Base-by-base conservation (phyloP, 2,113 vertebrate species). In the Parotia lawesii region DNA sequence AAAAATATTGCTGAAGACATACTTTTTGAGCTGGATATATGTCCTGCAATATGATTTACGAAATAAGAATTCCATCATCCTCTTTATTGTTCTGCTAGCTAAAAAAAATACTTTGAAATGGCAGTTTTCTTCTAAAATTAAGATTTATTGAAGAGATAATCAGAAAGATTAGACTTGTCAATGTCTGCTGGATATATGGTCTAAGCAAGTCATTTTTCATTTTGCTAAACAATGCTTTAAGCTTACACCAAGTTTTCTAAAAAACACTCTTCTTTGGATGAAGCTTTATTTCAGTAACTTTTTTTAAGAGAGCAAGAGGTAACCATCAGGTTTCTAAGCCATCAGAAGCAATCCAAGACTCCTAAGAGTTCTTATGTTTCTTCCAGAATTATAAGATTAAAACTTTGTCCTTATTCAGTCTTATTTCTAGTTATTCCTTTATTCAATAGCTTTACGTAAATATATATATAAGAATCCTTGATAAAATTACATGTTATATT, bases 111-210 rank as follows among this genome's bases (percentile, higher is more conserved):
- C 35, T 79, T 79, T 70, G 38, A 92, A 95, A 83, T 71, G 67
- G 17, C 89, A 94, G 54, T 37, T 93, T 94, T 62, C 56, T 76
- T 77, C 91, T 64, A 76, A 93, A 96, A 95, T 93, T 95, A 95
- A 94, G 96, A 94, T 95, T 94, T 94, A 96, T 91, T 93, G 91
- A 77, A 91, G 54, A 83, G 74, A 88, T 93, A 93, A 97, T 95
- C 87, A 91, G 74, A 87, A 91, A 91, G 74, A 95, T 96, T 95
- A 94, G 24, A 87, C 51, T 79, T 91, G 85, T 91, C 89, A 64
- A 87, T 91, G 64, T 85, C 62, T 95, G 17, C 56, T 80, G 64
- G 78, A 90, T 91, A 15, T 45, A 91, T 91, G 67, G n/a, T 29
- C 71, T 53, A 48, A 80, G 51, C 3, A 80, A 87, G 44, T 60